Base-by-base conservation (phyloP, 2,113 vertebrate genomes). In the Microcebus lehilahytsara region DNA sequence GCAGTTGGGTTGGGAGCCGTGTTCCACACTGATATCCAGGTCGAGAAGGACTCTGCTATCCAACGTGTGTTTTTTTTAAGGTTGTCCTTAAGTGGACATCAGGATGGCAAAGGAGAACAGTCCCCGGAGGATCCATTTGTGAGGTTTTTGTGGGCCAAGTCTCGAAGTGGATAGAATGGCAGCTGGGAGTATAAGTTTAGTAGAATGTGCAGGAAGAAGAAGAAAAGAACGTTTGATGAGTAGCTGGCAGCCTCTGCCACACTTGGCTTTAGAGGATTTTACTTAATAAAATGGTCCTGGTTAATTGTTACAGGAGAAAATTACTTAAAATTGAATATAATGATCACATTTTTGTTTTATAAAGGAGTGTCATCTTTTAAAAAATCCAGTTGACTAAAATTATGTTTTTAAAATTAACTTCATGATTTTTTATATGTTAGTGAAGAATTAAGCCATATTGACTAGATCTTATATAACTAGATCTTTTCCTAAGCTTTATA, bases 381-480 rank as follows among this genome's bases (percentile, higher is more conserved):
- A 87, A 96, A 64, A 64, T 17, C 34, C 34, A 64, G 12, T 91
- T 93, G 51, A 49, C 30, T 78, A 90, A 74, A 85, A 49, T 85
- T 94, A 66, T 97, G 37, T 94, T 93, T 95, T 84, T 34, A 93
- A 40, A 85, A 92, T 62, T 62, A 77, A 86, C 60, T 79, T 95
- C 77, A 11, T 93, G 37, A 58, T 79, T 14, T 91, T 79, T 91
- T 89, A 20, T 80, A 58, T 46, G 16, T 49, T 62, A 80, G 2
- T 69, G 67, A 94, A 96, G 67, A 85, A 96, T 95, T 84, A 53
- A 90, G 96, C 14, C 6, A 3, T 88, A 89, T 74, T 19, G 86
- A 25, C 8, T 72, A 78, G 81, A 51, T 74, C 27, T 83, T 74
- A 69, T 17, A 89, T 5, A 46, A 46, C 17, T 25, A 32, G 51